Base-by-base conservation (phyloP, 1,140 invertebrate species). In the Aporrectodea caliginosa region DNA sequence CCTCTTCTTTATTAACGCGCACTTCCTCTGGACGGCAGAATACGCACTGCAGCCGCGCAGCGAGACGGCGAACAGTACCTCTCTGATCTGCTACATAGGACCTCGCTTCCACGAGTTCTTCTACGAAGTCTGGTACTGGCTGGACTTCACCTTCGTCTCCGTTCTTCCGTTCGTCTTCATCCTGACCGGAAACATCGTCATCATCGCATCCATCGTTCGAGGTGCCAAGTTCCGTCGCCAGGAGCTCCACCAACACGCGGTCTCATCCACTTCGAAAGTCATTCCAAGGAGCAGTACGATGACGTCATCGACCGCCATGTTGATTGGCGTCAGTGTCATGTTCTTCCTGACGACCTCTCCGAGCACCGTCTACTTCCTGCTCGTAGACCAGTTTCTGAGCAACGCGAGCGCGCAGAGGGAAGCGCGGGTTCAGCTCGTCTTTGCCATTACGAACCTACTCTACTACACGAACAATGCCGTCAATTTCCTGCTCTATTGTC, bases 401-500 rank as follows among this genome's bases (percentile, higher is more conserved):
- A 69, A 58, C 32, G 31, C 35, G n/a, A 32, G 73, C 1, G 79
- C 72, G 0, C 73, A 77, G 2, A 73, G 72, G 6, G 32, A 68
- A 1, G 85, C 84, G 6, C 69, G 71, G 30, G 35, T 84, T 14
- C 76, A 81, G 34, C 74, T 87, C 12, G 80, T 81, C 2, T 85
- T 84, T 84, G 82, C 83, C n/a, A 70, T 87, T 27, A 84, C 83
- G 0, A 86, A 85, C 73, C 82, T 86, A 78, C 78, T 86, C 1
- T 84, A 85, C 78, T 86, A 86, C 76, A 78, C 82, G 1, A 87
- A 87, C 78, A 84, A 86, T 72, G 78, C 85, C 14, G 80, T 84
- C 16, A 86, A 87, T 82, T 86, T 87, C 81, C 84, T 86, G 77
- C 76, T 87, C 14, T 86, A 86, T 78, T 86, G 84, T 80, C 80